phyloP scores from a whole-genome alignment of 2,888 invertebrate species.

The Argyresthia albistria region DNA sequence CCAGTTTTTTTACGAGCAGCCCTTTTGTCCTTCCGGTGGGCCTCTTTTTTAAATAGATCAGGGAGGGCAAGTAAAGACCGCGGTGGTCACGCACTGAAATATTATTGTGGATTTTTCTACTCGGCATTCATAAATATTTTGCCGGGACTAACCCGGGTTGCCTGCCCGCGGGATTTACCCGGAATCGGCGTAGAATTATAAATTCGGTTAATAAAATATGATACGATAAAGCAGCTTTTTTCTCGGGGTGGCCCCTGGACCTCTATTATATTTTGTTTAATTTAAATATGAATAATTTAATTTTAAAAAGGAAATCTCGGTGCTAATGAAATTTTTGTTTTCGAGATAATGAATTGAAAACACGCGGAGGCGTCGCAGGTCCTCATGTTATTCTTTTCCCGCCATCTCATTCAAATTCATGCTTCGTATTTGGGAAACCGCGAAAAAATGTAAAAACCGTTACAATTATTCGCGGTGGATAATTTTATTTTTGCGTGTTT shows the following conservation, averaged over 20 bases:
- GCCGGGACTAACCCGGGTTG: constrained; percentile 28
- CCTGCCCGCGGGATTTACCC: constrained; percentile 41
- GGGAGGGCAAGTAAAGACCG: constrained; percentile 64
- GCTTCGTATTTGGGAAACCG: constrained; percentile 43
- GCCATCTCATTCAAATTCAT: constrained; percentile 59
- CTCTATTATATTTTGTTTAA: constrained; percentile 72
- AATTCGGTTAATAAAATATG: constrained; percentile 72
- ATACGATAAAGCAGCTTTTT: constrained; percentile 67
- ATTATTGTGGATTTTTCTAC: constrained; percentile 73
- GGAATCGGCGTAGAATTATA: constrained; percentile 67
- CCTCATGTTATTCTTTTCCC: constrained; percentile 59
- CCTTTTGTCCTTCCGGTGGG: constrained; percentile 66
- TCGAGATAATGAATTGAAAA: constrained; percentile 73
- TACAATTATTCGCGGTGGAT: constrained; percentile 47
- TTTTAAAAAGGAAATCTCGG: constrained; percentile 67
- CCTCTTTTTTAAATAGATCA: constrained; percentile 72
- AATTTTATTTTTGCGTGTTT: constrained; percentile 46
- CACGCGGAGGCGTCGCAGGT: constrained; percentile 49
- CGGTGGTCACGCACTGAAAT: constrained; percentile 63
- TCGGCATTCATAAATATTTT: constrained; percentile 70
- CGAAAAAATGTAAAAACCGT: constrained; percentile 35
- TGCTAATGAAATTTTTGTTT: constrained; percentile 72
- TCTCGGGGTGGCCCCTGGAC: constrained; percentile 33
- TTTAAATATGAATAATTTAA: constrained; percentile 73
- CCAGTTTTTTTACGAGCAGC: constrained; percentile 66